Conservation (phyloP, 2,797 vertebrate genomes). For the Fratercula arctica region DNA sequence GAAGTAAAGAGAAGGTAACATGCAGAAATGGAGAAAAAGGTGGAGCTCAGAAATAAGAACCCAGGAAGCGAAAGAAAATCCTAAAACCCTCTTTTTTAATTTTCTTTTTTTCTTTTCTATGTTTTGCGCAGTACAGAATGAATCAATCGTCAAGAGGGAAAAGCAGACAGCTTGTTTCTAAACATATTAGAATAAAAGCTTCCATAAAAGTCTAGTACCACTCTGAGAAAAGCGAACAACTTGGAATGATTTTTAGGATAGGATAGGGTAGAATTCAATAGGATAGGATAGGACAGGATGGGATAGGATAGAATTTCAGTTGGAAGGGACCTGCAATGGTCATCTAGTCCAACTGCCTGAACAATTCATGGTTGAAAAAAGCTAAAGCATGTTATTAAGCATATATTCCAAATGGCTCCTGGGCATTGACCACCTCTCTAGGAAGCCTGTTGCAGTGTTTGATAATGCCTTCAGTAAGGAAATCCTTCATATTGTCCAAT, state of each 20-base stretch:
- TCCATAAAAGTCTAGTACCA: not conserved
- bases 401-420: not conserved
- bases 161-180: not conserved
- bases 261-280: not conserved
- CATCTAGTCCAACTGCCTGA: not conserved
- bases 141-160: not conserved
- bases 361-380: not conserved
- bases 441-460: not conserved
- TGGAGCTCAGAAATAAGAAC: not conserved
- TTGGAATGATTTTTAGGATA: not conserved
- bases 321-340: not conserved
- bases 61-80: not conserved
- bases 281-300: no score
- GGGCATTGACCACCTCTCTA: not conserved
- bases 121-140: not conserved
- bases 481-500: not conserved
- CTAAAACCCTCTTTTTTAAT: not conserved
- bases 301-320: not conserved
- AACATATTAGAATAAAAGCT: not conserved
- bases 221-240: not conserved
- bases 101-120: not conserved
- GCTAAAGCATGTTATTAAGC: not conserved
- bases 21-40: not conserved
- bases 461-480: fast-evolving
- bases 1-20: not conserved